Evolutionary conservation across 2,888 invertebrate genomes (phyloP).

Genomic region (Dorcus parallelipipedus): DNA sequence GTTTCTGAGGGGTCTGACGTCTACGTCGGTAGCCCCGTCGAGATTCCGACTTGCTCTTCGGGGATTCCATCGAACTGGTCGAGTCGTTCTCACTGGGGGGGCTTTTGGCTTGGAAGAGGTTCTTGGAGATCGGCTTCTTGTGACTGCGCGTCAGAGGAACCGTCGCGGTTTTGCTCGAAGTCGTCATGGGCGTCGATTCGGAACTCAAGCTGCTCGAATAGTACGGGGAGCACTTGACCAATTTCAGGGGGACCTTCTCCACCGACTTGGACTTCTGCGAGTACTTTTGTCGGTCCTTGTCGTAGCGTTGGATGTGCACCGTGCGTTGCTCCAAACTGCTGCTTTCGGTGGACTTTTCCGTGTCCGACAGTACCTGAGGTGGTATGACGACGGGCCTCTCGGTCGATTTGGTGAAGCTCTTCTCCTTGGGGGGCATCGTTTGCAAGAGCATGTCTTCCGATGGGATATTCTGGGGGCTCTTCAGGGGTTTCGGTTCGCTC

Average conservation of each 20-base stretch:
- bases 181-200: slow-evolving; percentile 67
- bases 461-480: slow-evolving; percentile 44
- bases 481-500: slow-evolving; percentile 34
- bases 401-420: slow-evolving; percentile 51
- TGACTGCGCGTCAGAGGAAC: slow-evolving; percentile 45
- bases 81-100: slow-evolving; percentile 74
- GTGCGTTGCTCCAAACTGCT: slow-evolving; percentile 52
- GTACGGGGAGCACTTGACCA: slow-evolving; percentile 70
- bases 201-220: slow-evolving; percentile 74
- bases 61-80: slow-evolving; percentile 69
- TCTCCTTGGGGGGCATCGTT: slow-evolving; percentile 27
- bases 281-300: slow-evolving; percentile 44
- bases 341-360: slow-evolving; percentile 51
- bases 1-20: slow-evolving; percentile 59
- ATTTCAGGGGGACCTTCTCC: slow-evolving; percentile 52
- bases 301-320: slow-evolving; percentile 43
- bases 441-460: slow-evolving; percentile 43
- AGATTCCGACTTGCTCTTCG: slow-evolving; percentile 52
- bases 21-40: slow-evolving; percentile 66
- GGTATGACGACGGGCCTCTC: slow-evolving; percentile 55
- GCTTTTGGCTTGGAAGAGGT: slow-evolving; percentile 62
- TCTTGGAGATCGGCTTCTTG: slow-evolving; percentile 54
- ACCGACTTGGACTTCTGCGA: slow-evolving; percentile 42
- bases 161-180: slow-evolving; percentile 59
- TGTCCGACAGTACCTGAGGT: slow-evolving; percentile 50